These are phyloP conservation scores for Phoeniculus purpureus DNA, from an alignment of 2,797 vertebrate species.

Conservation along the genomic window DNA sequence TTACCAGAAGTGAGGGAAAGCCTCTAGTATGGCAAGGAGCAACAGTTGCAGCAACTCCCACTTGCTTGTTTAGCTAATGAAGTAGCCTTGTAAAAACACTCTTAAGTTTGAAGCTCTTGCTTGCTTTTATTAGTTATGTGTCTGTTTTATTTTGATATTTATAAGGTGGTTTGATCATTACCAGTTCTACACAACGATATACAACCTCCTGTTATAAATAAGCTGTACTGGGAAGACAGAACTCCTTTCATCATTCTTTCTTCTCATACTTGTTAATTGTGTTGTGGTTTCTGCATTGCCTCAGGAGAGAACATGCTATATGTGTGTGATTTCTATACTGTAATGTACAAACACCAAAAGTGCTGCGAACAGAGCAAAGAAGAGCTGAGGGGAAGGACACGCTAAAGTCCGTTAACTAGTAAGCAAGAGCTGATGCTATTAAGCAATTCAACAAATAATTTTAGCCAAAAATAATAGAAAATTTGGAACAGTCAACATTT, in stretches of 20 bases:
- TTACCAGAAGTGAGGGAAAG: constrained; percentile 44
- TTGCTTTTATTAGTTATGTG: constrained; percentile 14
- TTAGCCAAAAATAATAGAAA: constrained; percentile 54
- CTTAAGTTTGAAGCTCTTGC: constrained; percentile 29
- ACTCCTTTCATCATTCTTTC: background rate
- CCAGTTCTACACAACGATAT: background rate
- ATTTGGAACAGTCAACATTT: constrained; percentile 56
- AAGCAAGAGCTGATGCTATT: background rate
- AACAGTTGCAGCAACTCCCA: constrained; percentile 17
- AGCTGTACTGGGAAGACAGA: background rate
- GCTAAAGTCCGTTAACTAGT: background rate
- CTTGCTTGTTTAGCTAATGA: constrained; percentile 62
- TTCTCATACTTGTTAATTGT: background rate
- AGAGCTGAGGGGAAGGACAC: background rate
- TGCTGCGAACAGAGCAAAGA: background rate
- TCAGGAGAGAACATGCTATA: background rate
- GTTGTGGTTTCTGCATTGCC: background rate
- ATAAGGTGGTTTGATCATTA: background rate
- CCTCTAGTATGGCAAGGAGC: constrained; percentile 10
- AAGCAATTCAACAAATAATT: constrained; percentile 16
- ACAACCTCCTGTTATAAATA: background rate
- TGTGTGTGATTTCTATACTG: background rate
- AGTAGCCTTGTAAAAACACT: constrained; percentile 62
- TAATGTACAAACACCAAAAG: background rate
- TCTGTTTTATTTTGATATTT: background rate